These are phyloP conservation scores for Palloptera scutellata DNA, from an alignment of 2,888 invertebrate genomes.

Conservation along the genomic window DNA sequence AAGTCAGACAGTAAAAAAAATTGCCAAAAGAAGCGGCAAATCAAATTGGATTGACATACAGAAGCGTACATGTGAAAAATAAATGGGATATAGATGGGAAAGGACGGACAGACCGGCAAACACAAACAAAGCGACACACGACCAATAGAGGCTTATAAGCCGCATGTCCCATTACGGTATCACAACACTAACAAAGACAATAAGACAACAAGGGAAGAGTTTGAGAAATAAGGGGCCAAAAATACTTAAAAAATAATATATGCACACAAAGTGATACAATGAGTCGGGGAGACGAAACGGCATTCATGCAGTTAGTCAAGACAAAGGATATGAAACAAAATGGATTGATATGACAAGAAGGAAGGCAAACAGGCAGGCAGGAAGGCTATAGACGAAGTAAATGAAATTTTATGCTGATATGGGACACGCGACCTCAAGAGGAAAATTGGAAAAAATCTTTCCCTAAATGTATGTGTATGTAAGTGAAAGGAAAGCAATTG, in stretches of 20 bases:
- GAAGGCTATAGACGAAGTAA: conserved; percentile 22
- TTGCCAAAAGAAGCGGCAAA: no score
- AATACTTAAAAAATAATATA: neutral
- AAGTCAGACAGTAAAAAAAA: neutral
- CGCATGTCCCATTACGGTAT: conserved; percentile 25
- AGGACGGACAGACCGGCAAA: no score
- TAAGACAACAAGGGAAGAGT: neutral
- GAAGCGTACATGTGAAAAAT: no score
- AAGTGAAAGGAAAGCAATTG: conserved; percentile 21
- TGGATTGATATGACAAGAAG: neutral
- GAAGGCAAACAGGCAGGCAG: no score
- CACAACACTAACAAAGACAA: conserved; percentile 9
- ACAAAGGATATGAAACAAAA: neutral
- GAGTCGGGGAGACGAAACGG: neutral
- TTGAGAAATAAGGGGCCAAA: neutral
- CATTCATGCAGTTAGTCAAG: conserved; percentile 9
- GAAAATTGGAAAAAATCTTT: conserved; percentile 22
- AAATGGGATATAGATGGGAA: no score
- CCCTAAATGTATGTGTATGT: conserved; percentile 28
- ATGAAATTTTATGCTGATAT: conserved; percentile 38
- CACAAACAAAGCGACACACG: no score
- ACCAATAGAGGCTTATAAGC: neutral
- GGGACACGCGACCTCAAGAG: conserved; percentile 43
- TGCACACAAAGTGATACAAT: neutral
- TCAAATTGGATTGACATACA: no score